Conservation (phyloP, 2,113 vertebrate genomes). For the Pachycephala philippinensis region DNA sequence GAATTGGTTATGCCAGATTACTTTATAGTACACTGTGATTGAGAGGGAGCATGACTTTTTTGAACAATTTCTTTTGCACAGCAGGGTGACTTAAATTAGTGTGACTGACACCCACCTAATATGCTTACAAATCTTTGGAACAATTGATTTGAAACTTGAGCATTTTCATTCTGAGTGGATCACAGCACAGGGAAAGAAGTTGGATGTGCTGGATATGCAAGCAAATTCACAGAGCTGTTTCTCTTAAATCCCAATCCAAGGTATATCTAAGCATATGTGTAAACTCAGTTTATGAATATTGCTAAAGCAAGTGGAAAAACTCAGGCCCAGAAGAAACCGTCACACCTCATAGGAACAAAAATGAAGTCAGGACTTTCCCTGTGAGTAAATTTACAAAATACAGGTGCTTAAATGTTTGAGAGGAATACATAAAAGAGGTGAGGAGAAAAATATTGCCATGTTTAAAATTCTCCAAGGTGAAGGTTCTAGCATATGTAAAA, state of each 20-base stretch:
- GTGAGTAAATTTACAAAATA: background rate
- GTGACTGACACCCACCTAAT: conserved; percentile 9
- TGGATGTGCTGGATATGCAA: background rate
- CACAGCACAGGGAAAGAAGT: background rate
- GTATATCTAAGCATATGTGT: background rate
- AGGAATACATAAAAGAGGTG: background rate
- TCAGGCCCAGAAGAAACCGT: background rate
- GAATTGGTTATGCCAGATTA: background rate
- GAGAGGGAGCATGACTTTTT: background rate
- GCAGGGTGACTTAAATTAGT: conserved; percentile 1
- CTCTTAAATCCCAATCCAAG: background rate
- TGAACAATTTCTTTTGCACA: conserved; percentile 1
- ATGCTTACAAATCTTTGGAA: background rate
- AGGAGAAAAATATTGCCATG: background rate
- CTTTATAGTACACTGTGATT: background rate
- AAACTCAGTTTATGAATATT: background rate
- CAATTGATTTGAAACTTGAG: background rate
- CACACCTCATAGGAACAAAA: background rate
- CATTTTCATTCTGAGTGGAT: background rate
- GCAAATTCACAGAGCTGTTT: background rate
- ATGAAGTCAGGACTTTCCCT: background rate
- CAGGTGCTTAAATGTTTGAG: background rate
- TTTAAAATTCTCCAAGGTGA: background rate
- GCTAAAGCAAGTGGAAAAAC: background rate
- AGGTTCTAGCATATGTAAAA: background rate